Evolutionary conservation across 2,113 vertebrate genomes (phyloP).

Genomic region (Cettia cetti): DNA sequence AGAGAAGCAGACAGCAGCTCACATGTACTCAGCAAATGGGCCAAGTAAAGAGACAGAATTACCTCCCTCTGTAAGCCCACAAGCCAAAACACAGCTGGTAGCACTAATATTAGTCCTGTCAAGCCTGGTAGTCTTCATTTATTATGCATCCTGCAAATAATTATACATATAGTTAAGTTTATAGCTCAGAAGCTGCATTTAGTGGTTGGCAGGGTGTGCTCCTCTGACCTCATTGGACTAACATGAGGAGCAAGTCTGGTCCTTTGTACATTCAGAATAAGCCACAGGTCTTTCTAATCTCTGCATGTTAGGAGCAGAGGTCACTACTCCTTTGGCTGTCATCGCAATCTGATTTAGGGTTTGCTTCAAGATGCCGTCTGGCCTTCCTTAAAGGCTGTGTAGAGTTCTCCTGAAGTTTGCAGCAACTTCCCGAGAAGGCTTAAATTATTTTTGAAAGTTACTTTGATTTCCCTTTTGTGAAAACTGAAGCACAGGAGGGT

Average conservation of each 20-base stretch:
- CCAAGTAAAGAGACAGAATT: not conserved
- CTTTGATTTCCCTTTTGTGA: not conserved
- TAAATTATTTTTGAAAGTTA: not conserved
- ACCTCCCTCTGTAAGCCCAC: not conserved
- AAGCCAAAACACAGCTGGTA: slow-evolving; percentile 38
- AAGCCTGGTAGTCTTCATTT: not conserved
- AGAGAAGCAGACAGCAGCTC: not conserved
- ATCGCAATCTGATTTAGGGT: not conserved
- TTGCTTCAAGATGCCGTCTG: not conserved
- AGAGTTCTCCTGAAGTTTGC: not conserved
- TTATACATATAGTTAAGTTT: not conserved
- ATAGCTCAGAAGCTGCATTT: not conserved
- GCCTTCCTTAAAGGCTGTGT: not conserved
- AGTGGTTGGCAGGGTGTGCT: not conserved
- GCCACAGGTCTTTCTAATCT: not conserved
- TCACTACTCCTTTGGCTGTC: not conserved
- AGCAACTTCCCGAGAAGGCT: not conserved
- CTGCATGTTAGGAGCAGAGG: not conserved
- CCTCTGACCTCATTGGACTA: not conserved
- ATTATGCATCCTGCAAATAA: not conserved
- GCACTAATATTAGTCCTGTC: not conserved
- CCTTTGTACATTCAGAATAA: not conserved
- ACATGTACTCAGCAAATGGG: not conserved
- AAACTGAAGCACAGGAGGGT: not conserved
- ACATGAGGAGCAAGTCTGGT: not conserved